Percentiles rank a stretch among this genome's conserved stretches.
phyloP scores from a whole-genome alignment of 2,888 invertebrate genomes.

The Apamea monoglypha region DNA sequence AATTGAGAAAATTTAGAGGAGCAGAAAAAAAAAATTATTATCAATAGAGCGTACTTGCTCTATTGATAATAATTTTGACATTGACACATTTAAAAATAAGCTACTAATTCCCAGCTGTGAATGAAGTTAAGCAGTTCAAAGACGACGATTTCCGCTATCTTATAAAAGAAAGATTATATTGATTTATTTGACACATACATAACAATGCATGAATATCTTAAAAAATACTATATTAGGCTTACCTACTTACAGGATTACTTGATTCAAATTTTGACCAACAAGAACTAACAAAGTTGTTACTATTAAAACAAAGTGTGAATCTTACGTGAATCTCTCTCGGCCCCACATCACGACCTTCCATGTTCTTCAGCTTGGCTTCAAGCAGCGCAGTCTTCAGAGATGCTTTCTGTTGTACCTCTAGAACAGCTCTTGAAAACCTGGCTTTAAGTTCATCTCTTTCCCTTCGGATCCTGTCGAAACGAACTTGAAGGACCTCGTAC shows the following conservation, averaged over 20 bases:
- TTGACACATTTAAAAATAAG: background rate
- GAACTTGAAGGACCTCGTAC: conserved; percentile 93
- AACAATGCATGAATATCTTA: background rate
- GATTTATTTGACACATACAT: background rate
- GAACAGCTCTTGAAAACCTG: conserved; percentile 94
- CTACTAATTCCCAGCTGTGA: background rate
- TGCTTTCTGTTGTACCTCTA: conserved; percentile 96
- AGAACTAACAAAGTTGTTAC: background rate
- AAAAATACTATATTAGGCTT: background rate
- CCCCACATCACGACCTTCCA: conserved; percentile 91
- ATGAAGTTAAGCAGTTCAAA: background rate
- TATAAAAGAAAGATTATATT: background rate
- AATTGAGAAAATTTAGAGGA: background rate
- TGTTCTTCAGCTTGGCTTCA: conserved; percentile 93
- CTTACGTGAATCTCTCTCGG: conserved; percentile 91
- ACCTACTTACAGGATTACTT: background rate
- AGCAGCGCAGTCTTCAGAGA: conserved; percentile 95
- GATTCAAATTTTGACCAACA: background rate
- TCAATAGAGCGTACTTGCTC: too few species aligned
- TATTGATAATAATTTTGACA: too few species aligned
- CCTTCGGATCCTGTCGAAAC: conserved; percentile 93
- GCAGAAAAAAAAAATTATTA: background rate
- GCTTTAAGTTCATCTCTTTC: conserved; percentile 95
- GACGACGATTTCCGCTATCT: background rate
- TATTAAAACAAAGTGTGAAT: conserved; percentile 14